Percentiles rank a stretch among this genome's conserved stretches.
Conservation (phyloP, 2,888 invertebrate species). For the Priocnemis perturbator region DNA sequence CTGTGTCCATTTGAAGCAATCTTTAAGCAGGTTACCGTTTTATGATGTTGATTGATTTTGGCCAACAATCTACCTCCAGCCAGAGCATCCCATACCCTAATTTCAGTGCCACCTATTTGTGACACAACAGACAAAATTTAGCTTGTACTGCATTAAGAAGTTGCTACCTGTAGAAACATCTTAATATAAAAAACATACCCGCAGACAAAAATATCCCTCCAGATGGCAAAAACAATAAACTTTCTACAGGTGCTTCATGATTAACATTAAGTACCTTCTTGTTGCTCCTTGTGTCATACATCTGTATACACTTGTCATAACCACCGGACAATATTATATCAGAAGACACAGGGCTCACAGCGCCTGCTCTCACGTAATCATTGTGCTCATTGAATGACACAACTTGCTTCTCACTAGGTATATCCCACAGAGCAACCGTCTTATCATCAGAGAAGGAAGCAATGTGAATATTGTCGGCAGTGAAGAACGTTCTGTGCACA, state of each 20-base stretch:
- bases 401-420: conserved; percentile 87
- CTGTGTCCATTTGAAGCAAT: conserved; percentile 89
- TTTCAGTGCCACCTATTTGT: conserved; percentile 85
- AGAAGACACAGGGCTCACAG: conserved; percentile 84
- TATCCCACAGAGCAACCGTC: conserved; percentile 92
- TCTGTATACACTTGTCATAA: conserved; percentile 91
- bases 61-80: conserved; percentile 91
- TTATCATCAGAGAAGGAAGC: conserved; percentile 95
- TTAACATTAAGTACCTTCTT: conserved; percentile 84
- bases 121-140: conserved; percentile 21
- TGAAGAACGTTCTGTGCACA: conserved; percentile 89
- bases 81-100: conserved; percentile 95
- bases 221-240: conserved; percentile 89
- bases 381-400: conserved; percentile 82
- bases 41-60: conserved; percentile 93
- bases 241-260: conserved; percentile 94
- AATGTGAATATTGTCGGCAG: conserved; percentile 86
- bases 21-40: conserved; percentile 92
- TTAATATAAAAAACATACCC: conserved; percentile 74
- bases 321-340: conserved; percentile 89
- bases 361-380: conserved; percentile 92
- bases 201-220: conserved; percentile 94
- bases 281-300: conserved; percentile 89
- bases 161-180: conserved; percentile 5
- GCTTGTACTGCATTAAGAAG: conserved; percentile 2